Evolutionary conservation across 2,797 vertebrate genomes (phyloP), one percentile per base, ranked within the genome.

Genomic region (Sphaeramia orbicularis): DNA sequence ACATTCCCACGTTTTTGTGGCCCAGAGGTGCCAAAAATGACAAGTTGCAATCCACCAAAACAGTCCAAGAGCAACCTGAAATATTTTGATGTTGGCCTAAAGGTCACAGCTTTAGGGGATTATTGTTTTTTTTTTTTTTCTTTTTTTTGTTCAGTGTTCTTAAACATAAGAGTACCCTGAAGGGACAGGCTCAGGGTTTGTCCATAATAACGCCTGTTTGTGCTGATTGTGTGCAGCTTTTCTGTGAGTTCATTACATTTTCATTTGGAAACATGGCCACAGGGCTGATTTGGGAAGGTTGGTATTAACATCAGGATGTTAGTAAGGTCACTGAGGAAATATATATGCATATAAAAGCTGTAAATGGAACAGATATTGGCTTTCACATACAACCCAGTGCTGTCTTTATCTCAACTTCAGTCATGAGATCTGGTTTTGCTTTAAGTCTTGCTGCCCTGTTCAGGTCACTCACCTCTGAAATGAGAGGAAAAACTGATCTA

Each of bases 81-180:
- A 62, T 24, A 50, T 32, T 30, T 61, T n/a, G 1, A 51, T 56
- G 40, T 44, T 43, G 16, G 56, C 35, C 59, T 38, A 47, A 78
- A 76, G 71, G 80, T 83, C 51, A 57, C 30, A 64, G 18, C 56
- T 74, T 53, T 10, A 24, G 53, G 69, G 64, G 49, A 57, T 58
- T 70, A 60, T 60, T 36, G 49, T 42, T 10, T 18, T 48, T 41
- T n/a, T 18, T 10, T 15, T 9, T 10, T 18, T 48, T 41, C n/a
- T 18, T 10, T 15, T 9, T 24, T 21, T 24, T 24, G 21, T 24
- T 5, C 21, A 24, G 21, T 24, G 21, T 24, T 24, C 21, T 24
- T 24, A 24, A 71, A 7, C 53, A 68, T 12, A 6, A 2, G 6
- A 36, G 42, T 1, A 14, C 13, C 70, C 76, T 19, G 57, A 18